Percentiles rank a stretch among this genome's conserved stretches.
phyloP scores from a whole-genome alignment of 1,140 invertebrate genomes.

The Drosophila oshimai region DNA sequence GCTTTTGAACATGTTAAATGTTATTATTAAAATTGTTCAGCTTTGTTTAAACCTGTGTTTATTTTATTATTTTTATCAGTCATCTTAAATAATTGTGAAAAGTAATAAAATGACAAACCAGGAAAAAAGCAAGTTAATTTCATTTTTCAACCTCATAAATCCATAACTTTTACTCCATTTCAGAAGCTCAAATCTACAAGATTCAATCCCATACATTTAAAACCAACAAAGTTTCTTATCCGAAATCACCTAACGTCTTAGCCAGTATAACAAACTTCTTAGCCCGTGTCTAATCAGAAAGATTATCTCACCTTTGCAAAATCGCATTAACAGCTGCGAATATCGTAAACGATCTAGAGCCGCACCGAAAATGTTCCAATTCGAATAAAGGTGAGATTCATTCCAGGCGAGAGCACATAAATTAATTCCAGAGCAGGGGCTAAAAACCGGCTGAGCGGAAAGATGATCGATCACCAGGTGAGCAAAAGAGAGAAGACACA shows the following conservation, averaged over 20 bases:
- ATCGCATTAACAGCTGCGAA: conserved; percentile 21
- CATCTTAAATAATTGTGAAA: too few species aligned
- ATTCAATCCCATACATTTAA: neutral
- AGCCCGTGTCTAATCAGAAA: conserved; percentile 26
- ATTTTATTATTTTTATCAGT: too few species aligned
- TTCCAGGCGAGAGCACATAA: conserved; percentile 59
- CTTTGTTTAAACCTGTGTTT: too few species aligned
- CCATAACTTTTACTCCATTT: neutral
- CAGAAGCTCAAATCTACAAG: conserved; percentile 33
- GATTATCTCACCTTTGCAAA: conserved; percentile 3
- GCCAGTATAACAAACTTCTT: conserved; percentile 43
- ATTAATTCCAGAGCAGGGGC: conserved; percentile 52
- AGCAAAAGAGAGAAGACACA: conserved; percentile 2
- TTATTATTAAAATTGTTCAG: too few species aligned
- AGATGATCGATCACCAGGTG: conserved; percentile 72
- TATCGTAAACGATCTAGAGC: conserved; percentile 61
- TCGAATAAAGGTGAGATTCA: conserved; percentile 75
- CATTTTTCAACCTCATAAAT: neutral
- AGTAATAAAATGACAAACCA: too few species aligned
- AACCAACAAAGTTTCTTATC: conserved; percentile 16
- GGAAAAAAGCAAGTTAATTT: too few species aligned
- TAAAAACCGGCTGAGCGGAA: conserved; percentile 62
- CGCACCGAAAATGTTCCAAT: conserved; percentile 55
- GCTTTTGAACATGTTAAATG: too few species aligned
- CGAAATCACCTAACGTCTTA: neutral